Evolutionary conservation across 2,113 vertebrate species (phyloP).

Genomic region (Rhinolophus sinicus): DNA sequence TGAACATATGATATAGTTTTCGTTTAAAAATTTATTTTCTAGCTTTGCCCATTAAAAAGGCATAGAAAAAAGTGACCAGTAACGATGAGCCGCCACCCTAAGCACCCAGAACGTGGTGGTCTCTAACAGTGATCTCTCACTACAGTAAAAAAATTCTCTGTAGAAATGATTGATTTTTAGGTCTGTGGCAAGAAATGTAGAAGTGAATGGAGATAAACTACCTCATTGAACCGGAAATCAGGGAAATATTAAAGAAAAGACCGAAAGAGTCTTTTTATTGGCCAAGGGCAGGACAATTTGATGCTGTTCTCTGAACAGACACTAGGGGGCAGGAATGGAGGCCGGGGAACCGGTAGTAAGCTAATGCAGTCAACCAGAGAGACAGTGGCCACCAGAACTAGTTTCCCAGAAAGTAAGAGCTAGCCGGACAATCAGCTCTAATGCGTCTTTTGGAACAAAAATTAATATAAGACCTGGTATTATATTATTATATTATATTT

Average conservation of each 20-base stretch:
- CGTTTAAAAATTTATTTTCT: slow-evolving; percentile 16
- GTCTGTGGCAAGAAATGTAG: background rate
- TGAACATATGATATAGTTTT: background rate
- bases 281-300: background rate
- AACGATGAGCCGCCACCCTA: background rate
- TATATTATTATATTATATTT: too few relatives aligned
- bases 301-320: background rate
- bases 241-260: background rate
- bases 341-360: background rate
- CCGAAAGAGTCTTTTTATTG: background rate
- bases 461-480: too few relatives aligned
- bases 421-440: too few relatives aligned
- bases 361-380: background rate
- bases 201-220: background rate
- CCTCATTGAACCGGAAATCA: background rate
- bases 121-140: background rate
- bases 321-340: background rate
- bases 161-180: background rate
- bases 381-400: background rate
- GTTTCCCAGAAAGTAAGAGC: too few relatives aligned
- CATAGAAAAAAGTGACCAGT: background rate
- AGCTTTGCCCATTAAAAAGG: background rate
- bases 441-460: too few relatives aligned
- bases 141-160: background rate
- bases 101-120: background rate